Percentiles rank a stretch among this genome's conserved stretches.
Conservation (phyloP, 2,113 vertebrate species). For the Passer montanus region DNA sequence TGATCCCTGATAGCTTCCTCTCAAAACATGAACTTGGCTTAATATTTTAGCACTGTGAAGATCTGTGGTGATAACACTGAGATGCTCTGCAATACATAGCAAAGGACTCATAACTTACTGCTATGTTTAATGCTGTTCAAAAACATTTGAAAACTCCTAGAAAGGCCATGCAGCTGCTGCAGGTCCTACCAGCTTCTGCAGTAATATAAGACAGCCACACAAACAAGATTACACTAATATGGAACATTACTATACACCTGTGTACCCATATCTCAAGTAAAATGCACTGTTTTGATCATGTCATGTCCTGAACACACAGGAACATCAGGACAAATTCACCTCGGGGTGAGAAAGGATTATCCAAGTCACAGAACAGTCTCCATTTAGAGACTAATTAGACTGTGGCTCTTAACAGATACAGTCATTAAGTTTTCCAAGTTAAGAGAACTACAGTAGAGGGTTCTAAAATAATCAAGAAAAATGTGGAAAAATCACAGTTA, state of each 20-base stretch:
- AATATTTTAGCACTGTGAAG: not conserved
- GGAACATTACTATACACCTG: not conserved
- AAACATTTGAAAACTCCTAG: not conserved
- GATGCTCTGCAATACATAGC: not conserved
- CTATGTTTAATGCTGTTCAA: not conserved
- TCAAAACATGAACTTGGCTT: not conserved
- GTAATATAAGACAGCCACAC: not conserved
- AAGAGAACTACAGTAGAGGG: not conserved
- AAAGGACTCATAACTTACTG: not conserved
- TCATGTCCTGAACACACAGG: not conserved
- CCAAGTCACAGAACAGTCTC: not conserved
- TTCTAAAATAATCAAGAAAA: slow-evolving; percentile 7
- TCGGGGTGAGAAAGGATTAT: not conserved
- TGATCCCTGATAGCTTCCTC: not conserved
- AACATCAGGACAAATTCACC: not conserved
- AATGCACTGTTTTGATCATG: not conserved
- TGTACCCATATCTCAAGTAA: not conserved
- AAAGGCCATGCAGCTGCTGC: not conserved
- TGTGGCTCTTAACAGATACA: not conserved
- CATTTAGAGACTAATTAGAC: not conserved
- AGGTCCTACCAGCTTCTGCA: not conserved
- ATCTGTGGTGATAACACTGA: not conserved
- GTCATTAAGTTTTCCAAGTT: not conserved
- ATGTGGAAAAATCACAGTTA: not conserved
- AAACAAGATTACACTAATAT: not conserved